phyloP scores from a whole-genome alignment of 2,888 invertebrate species.

The Melanophora roralis region DNA sequence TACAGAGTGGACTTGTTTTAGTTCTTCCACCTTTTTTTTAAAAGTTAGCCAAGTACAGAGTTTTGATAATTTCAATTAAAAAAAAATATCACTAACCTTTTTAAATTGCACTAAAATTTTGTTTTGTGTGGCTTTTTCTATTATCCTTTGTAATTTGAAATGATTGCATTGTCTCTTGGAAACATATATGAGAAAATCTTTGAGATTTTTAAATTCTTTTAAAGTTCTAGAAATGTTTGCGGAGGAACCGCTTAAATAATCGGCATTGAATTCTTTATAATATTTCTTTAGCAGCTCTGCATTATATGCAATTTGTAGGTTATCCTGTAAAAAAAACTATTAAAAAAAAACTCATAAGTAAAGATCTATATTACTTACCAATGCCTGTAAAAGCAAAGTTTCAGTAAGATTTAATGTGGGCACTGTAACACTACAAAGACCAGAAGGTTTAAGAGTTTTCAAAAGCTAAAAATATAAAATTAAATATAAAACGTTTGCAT shows the following conservation, averaged over 20 bases:
- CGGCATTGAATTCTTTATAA: conserved; percentile 64
- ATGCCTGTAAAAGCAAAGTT: conserved; percentile 74
- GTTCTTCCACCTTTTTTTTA: too few species aligned
- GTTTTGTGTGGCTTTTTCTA: conserved; percentile 70
- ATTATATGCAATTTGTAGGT: conserved; percentile 73
- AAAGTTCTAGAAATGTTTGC: conserved; percentile 51
- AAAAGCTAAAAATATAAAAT: conserved; percentile 47
- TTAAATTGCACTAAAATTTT: conserved; percentile 73
- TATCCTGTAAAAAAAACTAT: conserved; percentile 67
- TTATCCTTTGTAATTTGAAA: conserved; percentile 72
- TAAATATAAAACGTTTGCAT: too few species aligned
- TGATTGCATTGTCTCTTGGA: conserved; percentile 75
- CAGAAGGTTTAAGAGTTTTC: conserved; percentile 67
- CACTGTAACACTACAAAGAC: conserved; percentile 70
- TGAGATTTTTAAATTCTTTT: conserved; percentile 67
- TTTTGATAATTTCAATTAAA: too few species aligned
- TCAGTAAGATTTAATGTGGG: conserved; percentile 73
- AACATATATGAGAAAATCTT: conserved; percentile 72
- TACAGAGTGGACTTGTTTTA: too few species aligned
- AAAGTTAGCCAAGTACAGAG: too few species aligned
- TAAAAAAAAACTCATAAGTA: too few species aligned
- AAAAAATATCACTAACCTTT: conserved; percentile 67
- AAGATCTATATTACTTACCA: conserved; percentile 65
- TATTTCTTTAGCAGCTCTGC: conserved; percentile 70
- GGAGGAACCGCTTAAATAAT: conserved; percentile 58